Conservation (phyloP, 2,113 vertebrate genomes). For the Caranx ignobilis region DNA sequence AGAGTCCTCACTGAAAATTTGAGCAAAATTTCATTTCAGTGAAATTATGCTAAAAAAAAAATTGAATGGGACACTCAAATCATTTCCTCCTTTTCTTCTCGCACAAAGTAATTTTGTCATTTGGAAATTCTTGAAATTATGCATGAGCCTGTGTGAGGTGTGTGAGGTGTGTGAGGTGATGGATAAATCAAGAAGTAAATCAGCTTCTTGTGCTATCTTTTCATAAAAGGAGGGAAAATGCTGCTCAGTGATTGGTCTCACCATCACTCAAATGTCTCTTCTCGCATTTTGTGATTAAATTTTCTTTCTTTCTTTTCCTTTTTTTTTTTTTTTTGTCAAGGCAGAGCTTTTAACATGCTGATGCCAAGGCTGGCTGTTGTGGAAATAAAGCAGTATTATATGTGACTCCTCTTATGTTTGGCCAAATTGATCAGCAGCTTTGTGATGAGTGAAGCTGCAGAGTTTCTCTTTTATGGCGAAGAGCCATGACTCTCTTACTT, state of each 20-base stretch:
- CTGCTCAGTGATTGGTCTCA: not conserved
- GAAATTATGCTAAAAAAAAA: slow-evolving; percentile 16
- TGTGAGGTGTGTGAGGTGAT: slow-evolving; percentile 9
- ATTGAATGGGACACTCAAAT: slow-evolving; percentile 41
- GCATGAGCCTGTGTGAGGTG: slow-evolving; percentile 10
- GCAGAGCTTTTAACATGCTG: not conserved
- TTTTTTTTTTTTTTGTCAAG: not conserved
- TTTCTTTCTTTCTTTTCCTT: not conserved
- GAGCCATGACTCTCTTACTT: not conserved
- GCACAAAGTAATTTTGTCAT: slow-evolving; percentile 17
- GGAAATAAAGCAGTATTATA: not conserved
- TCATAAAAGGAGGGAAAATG: not conserved
- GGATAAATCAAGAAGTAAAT: slow-evolving; percentile 16
- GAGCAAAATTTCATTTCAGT: slow-evolving; percentile 40
- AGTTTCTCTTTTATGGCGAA: not conserved
- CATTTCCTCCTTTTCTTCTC: slow-evolving; percentile 38
- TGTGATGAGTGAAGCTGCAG: not conserved
- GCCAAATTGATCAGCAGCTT: not conserved
- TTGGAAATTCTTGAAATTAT: slow-evolving; percentile 32
- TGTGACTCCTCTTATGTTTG: not conserved
- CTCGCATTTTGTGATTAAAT: not conserved
- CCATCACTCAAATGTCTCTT: not conserved
- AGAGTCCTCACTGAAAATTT: slow-evolving; percentile 42
- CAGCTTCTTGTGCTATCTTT: slow-evolving; percentile 7
- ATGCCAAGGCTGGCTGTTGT: slow-evolving; percentile 6